phyloP scores from a whole-genome alignment of 2,888 invertebrate genomes.

The Podabrus alpinus region DNA sequence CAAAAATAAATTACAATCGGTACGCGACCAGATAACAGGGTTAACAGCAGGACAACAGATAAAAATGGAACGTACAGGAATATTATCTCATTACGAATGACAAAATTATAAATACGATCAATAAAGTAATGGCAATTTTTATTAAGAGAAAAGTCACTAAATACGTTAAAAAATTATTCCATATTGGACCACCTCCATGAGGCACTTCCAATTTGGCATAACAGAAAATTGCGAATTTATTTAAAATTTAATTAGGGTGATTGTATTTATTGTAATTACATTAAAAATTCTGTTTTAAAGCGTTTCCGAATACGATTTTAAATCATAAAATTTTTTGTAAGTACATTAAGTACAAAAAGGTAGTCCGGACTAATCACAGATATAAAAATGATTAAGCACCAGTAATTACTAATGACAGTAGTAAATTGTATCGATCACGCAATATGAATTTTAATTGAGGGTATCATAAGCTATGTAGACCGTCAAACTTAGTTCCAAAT shows the following conservation, averaged over 20 bases:
- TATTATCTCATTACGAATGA: neutral
- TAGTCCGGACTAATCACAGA: neutral
- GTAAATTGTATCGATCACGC: neutral
- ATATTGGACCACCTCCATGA: too few species aligned
- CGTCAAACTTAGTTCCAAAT: neutral
- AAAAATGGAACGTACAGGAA: neutral
- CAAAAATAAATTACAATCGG: too few species aligned
- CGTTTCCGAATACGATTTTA: neutral
- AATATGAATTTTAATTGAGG: neutral
- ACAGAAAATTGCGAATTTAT: too few species aligned
- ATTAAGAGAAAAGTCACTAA: neutral
- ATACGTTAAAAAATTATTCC: neutral
- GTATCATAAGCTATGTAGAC: neutral
- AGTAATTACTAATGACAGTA: neutral
- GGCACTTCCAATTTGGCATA: too few species aligned
- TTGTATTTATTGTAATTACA: neutral
- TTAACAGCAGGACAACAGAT: neutral
- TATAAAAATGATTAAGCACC: neutral
- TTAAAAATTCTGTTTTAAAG: neutral
- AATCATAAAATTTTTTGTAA: neutral
- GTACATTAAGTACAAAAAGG: neutral
- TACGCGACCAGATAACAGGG: too few species aligned
- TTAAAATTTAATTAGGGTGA: too few species aligned
- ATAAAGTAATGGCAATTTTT: neutral
- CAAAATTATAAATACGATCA: neutral